phyloP scores from a whole-genome alignment of 2,113 vertebrate species.

The Edolisoma coerulescens region DNA sequence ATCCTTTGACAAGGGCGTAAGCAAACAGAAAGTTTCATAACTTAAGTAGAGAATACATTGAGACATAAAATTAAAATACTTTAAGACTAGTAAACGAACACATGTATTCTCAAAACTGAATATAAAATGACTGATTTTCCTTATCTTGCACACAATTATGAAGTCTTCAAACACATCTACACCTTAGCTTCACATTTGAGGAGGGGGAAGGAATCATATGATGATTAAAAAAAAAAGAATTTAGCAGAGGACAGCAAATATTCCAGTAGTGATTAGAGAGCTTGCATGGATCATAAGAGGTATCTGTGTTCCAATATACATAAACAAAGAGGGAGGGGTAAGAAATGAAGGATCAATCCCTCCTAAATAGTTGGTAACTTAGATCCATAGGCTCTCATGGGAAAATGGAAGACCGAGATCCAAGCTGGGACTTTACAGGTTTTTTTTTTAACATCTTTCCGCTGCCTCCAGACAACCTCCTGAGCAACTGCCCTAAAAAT shows the following conservation, averaged over 20 bases:
- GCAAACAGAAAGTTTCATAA: neutral
- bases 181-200: neutral
- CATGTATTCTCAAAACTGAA: neutral
- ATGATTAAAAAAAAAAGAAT: neutral
- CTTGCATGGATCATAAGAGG: neutral
- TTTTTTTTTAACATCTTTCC: neutral
- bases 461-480: neutral
- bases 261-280: neutral
- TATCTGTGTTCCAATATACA: neutral
- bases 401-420: neutral
- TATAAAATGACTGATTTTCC: neutral
- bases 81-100: neutral
- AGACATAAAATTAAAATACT: neutral
- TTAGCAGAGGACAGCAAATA: neutral
- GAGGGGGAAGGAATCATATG: fast-evolving
- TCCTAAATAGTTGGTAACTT: neutral
- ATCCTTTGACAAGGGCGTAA: neutral
- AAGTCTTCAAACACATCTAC: neutral
- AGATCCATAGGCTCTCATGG: neutral
- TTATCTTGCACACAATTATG: neutral
- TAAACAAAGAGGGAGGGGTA: neutral
- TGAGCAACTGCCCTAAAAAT: neutral
- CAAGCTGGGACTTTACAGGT: fast-evolving
- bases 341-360: neutral
- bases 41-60: neutral